phyloP scores from a whole-genome alignment of 2,888 invertebrate genomes.

The Drosophila lacicola region DNA sequence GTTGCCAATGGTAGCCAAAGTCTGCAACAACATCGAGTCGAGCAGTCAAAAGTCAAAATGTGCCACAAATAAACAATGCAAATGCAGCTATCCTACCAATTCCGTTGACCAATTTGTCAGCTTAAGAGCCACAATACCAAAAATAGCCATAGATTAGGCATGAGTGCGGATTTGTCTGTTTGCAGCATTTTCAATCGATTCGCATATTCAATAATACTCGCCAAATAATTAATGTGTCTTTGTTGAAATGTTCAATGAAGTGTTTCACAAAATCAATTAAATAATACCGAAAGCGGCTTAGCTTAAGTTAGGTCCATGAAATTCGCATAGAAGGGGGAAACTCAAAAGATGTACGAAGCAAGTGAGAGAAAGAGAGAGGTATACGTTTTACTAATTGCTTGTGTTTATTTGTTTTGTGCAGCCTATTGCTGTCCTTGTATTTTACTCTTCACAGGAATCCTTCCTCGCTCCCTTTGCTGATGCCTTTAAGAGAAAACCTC shows the following conservation, averaged over 20 bases:
- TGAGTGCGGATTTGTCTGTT: constrained; percentile 8
- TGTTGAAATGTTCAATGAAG: neutral
- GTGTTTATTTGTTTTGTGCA: no score
- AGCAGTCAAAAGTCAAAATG: constrained; percentile 23
- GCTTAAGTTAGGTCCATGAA: neutral
- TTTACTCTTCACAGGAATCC: no score
- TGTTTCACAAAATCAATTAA: neutral
- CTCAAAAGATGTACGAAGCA: no score
- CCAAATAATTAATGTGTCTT: constrained; percentile 11
- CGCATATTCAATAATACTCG: constrained; percentile 10
- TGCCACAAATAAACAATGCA: constrained; percentile 11
- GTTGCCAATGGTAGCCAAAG: constrained; percentile 14
- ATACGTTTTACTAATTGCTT: no score
- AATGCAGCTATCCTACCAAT: neutral
- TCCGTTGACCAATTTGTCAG: constrained; percentile 7
- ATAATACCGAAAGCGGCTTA: neutral
- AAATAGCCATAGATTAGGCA: neutral
- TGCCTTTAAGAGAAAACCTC: no score
- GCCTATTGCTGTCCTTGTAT: no score
- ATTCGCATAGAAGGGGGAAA: no score
- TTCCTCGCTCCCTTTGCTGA: no score
- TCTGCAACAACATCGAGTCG: constrained; percentile 13
- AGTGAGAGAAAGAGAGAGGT: neutral
- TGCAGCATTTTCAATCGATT: constrained; percentile 1
- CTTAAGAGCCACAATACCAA: neutral